Conservation (phyloP, 2,113 vertebrate genomes). For the Cyphomyrus discorhynchus region DNA sequence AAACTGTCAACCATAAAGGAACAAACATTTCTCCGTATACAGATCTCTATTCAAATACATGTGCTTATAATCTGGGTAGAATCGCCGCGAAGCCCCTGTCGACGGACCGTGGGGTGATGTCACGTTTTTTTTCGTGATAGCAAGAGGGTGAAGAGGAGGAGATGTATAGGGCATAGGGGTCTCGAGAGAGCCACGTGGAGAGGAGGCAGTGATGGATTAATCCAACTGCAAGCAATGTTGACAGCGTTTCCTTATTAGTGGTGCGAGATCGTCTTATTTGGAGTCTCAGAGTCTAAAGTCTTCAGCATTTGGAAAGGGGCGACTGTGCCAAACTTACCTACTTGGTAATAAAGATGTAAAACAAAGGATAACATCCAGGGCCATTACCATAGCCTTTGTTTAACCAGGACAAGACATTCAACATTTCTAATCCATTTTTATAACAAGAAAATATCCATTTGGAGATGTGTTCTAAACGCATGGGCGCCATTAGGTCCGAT, state of each 20-base stretch:
- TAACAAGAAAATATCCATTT: background rate
- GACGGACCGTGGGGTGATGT: background rate
- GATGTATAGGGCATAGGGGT: background rate
- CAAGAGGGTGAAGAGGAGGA: background rate
- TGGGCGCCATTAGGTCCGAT: no score
- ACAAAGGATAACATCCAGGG: background rate
- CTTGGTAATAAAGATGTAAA: background rate
- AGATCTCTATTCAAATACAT: background rate
- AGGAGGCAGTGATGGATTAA: background rate
- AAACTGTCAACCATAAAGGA: background rate
- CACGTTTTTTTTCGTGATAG: background rate
- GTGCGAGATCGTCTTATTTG: background rate
- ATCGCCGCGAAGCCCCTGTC: background rate
- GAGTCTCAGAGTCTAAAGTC: background rate
- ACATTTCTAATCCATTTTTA: background rate
- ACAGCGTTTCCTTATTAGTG: background rate
- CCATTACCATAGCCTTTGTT: background rate
- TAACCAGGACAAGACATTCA: background rate
- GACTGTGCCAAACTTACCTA: background rate
- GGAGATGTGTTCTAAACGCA: background rate
- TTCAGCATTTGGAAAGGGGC: background rate
- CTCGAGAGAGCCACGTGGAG: background rate
- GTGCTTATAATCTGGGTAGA: background rate
- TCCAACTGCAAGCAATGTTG: background rate
- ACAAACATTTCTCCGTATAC: background rate